phyloP scores from a whole-genome alignment of 2,797 vertebrate genomes.

The Peromyscus attwateri region DNA sequence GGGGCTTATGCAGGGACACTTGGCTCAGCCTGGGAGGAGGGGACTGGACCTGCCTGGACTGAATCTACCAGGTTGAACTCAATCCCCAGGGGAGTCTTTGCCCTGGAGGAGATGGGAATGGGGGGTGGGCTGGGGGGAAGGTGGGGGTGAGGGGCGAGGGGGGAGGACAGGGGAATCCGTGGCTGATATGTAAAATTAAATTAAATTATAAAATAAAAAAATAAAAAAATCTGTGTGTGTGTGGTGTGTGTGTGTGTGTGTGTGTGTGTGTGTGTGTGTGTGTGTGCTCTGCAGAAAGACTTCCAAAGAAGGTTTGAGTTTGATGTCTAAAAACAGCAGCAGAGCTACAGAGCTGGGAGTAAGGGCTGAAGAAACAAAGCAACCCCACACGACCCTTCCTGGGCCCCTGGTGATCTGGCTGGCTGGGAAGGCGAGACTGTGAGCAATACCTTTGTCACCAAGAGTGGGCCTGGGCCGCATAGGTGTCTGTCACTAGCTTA shows the following conservation, averaged over 20 bases:
- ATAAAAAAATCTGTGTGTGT: no score
- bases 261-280: neutral
- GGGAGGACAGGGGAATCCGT: no score
- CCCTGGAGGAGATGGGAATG: no score
- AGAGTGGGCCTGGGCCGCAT: neutral
- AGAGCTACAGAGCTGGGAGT: neutral
- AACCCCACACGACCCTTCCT: fast-evolving
- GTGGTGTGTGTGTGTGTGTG: neutral
- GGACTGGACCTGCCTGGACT: no score
- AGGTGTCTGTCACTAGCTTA: neutral
- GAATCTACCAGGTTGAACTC: no score
- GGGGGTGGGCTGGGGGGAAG: no score
- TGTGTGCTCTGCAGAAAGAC: neutral
- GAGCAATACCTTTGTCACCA: neutral
- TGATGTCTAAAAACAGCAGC: neutral
- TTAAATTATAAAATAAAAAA: no score
- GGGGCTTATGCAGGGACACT: no score
- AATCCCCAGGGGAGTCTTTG: no score
- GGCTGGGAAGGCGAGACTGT: neutral
- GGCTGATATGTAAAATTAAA: no score
- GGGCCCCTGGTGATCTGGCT: neutral
- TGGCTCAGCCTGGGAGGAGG: no score
- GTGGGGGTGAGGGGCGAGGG: no score
- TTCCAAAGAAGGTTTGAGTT: neutral
- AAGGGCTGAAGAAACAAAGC: neutral